Evolutionary conservation across 2,888 invertebrate species (phyloP).

Genomic region (Drosophila mulleri): DNA sequence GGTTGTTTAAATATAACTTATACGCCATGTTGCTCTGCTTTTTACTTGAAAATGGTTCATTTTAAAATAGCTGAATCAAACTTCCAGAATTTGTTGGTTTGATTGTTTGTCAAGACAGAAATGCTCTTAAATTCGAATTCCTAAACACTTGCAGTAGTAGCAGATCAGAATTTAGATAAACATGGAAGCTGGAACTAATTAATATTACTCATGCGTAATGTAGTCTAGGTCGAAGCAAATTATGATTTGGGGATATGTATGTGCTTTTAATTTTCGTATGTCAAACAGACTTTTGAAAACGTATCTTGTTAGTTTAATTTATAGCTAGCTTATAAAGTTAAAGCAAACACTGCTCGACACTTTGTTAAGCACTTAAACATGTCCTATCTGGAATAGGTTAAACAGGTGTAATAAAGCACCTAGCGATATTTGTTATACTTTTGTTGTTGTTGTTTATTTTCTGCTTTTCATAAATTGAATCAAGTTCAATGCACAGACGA

Average conservation of each 20-base stretch:
- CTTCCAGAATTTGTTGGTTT: not conserved
- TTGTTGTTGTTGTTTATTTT: not conserved
- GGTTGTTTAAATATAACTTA: not conserved
- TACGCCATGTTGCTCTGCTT: not conserved
- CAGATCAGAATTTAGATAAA: not conserved
- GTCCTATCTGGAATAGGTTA: constrained; percentile 3
- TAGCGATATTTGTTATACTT: constrained; percentile 3
- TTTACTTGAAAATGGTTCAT: not conserved
- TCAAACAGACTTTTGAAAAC: not conserved
- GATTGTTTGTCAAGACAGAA: not conserved
- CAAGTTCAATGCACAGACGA: constrained; percentile 72
- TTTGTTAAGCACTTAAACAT: not conserved
- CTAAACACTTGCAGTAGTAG: too few relatives aligned
- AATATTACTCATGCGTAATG: constrained; percentile 8
- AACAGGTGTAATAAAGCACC: constrained; percentile 3
- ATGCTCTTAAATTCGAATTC: too few relatives aligned
- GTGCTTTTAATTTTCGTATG: not conserved
- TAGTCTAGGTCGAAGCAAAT: not conserved
- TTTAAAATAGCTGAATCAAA: not conserved
- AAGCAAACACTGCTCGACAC: not conserved
- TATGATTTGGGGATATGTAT: not conserved
- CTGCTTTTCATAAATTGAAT: constrained; percentile 15
- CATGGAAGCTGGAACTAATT: not conserved
- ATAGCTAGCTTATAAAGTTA: not conserved
- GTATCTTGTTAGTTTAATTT: not conserved